phyloP scores from a whole-genome alignment of 2,797 vertebrate species.

The Falco concolor region DNA sequence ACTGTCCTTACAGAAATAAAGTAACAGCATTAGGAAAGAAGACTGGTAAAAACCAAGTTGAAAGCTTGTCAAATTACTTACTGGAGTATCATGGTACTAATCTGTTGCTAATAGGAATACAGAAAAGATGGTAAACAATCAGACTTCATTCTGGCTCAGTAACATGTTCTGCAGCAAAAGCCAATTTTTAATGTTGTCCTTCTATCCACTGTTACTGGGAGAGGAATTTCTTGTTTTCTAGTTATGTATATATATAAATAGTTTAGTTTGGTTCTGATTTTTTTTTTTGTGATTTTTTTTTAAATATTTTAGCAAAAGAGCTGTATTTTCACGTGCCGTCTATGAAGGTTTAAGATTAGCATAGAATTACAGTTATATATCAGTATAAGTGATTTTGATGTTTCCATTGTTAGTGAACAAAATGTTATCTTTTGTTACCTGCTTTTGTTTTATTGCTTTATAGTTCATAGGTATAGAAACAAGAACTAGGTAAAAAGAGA shows the following conservation, averaged over 20 bases:
- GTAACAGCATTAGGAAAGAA: neutral
- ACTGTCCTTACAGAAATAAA: neutral
- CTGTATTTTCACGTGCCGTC: neutral
- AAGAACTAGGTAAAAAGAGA: neutral
- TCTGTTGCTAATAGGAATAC: neutral
- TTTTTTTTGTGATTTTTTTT: neutral
- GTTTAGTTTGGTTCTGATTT: neutral
- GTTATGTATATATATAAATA: neutral
- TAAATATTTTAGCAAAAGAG: neutral
- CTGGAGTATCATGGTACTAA: neutral
- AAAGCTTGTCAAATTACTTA: neutral
- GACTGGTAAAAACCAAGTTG: neutral
- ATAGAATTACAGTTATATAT: neutral
- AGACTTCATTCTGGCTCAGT: neutral
- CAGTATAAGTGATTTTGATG: neutral
- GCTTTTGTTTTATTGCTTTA: neutral
- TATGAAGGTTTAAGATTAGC: neutral
- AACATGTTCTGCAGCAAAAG: neutral
- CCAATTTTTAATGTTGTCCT: neutral
- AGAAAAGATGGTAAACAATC: neutral
- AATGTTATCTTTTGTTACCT: neutral
- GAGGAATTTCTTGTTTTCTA: neutral
- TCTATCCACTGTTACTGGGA: neutral
- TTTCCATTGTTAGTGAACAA: neutral
- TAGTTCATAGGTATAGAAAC: neutral